Percentiles rank a stretch among this genome's conserved stretches.
phyloP scores from a whole-genome alignment of 1,140 invertebrate species.

The Macrobrachium rosenbergii region DNA sequence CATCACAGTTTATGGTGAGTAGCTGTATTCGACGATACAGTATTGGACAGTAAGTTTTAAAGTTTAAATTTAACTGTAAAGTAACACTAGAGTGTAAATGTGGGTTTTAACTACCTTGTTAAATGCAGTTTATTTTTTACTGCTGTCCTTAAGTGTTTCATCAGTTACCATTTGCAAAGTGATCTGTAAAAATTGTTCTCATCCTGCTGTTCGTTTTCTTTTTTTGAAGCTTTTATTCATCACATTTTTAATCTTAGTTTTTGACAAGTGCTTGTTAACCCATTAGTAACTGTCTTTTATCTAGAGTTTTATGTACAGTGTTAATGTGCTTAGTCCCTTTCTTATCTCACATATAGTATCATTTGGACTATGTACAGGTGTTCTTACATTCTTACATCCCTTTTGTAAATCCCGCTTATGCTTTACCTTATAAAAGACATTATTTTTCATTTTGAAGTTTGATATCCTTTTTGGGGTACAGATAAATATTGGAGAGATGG shows the following conservation, averaged over 20 bases:
- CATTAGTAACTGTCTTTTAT: constrained; percentile 11
- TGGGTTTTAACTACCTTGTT: background rate
- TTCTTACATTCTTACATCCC: too few species aligned
- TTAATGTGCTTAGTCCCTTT: constrained; percentile 3
- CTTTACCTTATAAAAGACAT: too few species aligned
- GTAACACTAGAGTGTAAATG: background rate
- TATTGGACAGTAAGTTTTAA: background rate
- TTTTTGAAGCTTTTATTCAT: background rate
- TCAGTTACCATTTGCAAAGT: constrained; percentile 8
- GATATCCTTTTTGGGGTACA: background rate
- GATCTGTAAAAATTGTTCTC: background rate
- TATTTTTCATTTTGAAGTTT: too few species aligned
- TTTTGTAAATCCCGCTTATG: too few species aligned
- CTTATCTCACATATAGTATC: background rate
- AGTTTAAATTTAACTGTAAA: background rate
- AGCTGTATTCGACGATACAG: too few species aligned
- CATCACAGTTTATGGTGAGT: too few species aligned
- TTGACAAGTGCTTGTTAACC: background rate
- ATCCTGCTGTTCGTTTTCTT: too few species aligned
- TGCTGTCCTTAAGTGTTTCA: constrained; percentile 2
- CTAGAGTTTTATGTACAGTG: constrained; percentile 11
- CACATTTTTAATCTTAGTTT: background rate
- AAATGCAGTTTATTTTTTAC: background rate
- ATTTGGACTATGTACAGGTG: too few species aligned
- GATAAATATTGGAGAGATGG: constrained; percentile 4